Conservation (phyloP, 1,140 invertebrate genomes). For the Ptiloglossa arizonensis region DNA sequence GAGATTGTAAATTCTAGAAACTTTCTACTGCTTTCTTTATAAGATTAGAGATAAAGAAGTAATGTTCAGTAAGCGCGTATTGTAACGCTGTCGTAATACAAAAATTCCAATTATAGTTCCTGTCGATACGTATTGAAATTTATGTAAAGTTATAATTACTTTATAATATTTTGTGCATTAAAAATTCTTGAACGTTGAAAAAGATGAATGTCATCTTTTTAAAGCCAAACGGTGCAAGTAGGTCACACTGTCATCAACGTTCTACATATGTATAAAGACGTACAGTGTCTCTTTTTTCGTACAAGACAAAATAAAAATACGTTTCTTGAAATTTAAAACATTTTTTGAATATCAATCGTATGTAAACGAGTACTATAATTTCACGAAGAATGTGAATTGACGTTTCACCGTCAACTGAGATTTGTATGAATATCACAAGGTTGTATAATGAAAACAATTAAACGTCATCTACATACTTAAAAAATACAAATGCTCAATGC, state of each 20-base stretch:
- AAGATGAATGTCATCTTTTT: neutral
- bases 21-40: slow-evolving; percentile 37
- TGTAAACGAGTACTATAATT: neutral
- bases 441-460: neutral
- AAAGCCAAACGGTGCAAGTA: neutral
- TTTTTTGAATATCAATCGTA: neutral
- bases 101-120: neutral
- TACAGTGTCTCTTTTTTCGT: neutral
- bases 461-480: too few species aligned
- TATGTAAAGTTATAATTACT: neutral
- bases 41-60: neutral
- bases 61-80: too few species aligned
- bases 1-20: neutral
- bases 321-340: neutral
- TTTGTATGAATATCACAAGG: too few species aligned
- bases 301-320: neutral
- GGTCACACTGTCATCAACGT: neutral
- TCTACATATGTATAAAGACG: neutral
- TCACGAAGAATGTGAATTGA: neutral
- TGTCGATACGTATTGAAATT: neutral
- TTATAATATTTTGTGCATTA: neutral
- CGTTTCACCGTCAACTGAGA: too few species aligned
- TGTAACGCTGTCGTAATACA: neutral
- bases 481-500: neutral
- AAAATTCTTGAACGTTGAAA: neutral